A percentile compares a stretch with the other conserved stretches of the same genome.
phyloP scores from a whole-genome alignment of 2,888 invertebrate genomes.

The Spodoptera littoralis region DNA sequence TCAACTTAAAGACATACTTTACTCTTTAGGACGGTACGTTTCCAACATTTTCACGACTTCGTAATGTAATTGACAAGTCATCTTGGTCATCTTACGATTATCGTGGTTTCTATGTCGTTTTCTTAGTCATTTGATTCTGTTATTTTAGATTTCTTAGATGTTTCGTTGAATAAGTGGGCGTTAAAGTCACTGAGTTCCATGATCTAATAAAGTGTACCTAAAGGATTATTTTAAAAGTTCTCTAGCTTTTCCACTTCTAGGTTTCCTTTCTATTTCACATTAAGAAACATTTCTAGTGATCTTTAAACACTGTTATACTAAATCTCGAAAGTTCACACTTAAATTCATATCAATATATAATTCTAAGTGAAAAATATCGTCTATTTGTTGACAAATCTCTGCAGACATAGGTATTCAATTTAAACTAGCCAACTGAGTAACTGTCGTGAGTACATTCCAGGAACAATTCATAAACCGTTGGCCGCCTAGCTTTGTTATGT shows the following conservation, averaged over 20 bases:
- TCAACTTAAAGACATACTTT: conserved; percentile 41
- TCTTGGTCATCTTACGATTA: conserved; percentile 24
- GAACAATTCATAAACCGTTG: conserved; percentile 48
- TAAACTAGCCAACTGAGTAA: conserved; percentile 35
- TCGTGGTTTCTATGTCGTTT: background rate
- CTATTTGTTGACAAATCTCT: conserved; percentile 12
- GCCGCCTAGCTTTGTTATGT: conserved; percentile 32
- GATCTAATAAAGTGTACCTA: too few relatives aligned
- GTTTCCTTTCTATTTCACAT: too few relatives aligned
- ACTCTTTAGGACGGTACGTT: conserved; percentile 26
- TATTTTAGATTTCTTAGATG: too few relatives aligned
- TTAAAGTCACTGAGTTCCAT: too few relatives aligned
- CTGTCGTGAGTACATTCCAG: conserved; percentile 43
- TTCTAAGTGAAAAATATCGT: conserved; percentile 47
- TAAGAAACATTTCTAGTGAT: too few relatives aligned
- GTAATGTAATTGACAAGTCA: conserved; percentile 41
- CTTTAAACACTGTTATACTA: background rate
- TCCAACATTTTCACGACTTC: conserved; percentile 31
- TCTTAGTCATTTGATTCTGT: too few relatives aligned
- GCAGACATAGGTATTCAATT: conserved; percentile 46
- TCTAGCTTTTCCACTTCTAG: too few relatives aligned
- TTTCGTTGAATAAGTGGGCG: too few relatives aligned
- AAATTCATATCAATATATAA: conserved; percentile 44
- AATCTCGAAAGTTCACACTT: conserved; percentile 34
- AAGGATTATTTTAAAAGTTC: too few relatives aligned